Base-by-base conservation (phyloP, 2,113 vertebrate species). In the Oxyura jamaicensis region DNA sequence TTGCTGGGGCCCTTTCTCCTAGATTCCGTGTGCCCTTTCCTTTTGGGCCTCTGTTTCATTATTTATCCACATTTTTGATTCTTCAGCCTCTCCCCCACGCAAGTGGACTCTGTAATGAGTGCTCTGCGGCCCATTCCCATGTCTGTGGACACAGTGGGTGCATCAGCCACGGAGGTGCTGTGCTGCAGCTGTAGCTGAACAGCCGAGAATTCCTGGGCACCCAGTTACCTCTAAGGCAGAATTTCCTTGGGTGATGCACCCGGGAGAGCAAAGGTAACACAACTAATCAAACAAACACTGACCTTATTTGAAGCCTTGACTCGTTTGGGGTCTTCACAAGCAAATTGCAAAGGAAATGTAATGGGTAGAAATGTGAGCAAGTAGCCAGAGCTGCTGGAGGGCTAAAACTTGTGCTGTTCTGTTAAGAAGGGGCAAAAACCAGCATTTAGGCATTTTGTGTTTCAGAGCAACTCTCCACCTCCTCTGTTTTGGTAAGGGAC, bases 311-410 rank as follows among this genome's bases (percentile, higher is more conserved):
- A n/a, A 62, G 69, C 81, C 71, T 53, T 60, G 53, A 1, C 58
- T 46, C 20, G 1, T 8, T 0, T 11, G 65, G 66, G 89, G n/a
- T 69, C 83, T 93, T 55, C 83, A 12, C 85, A 26, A 93, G 87
- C 21, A 4, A 77, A 62, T 44, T 73, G 81, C 80, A 82, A 83
- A 95, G 91, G 87, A 80, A 63, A 18, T 31, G 0, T 0, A 3
- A 1, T 3, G 56, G 36, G 25, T 20, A 3, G 65, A 3, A 3
- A 5, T 6, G 2, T 1, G 6, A 48, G 78, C 20, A 1, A 8
- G 60, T 4, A 15, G 69, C 0, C 6, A 31, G 48, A 21, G 72
- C 72, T 52, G 76, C 55, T 3, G 6, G 23, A 7, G 11, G 46
- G 25, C 14, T 20, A 10, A 76, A 17, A 5, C 1, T 56, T 0